Base-by-base conservation (phyloP, 1,140 invertebrate species). In the Zophobas morio region DNA sequence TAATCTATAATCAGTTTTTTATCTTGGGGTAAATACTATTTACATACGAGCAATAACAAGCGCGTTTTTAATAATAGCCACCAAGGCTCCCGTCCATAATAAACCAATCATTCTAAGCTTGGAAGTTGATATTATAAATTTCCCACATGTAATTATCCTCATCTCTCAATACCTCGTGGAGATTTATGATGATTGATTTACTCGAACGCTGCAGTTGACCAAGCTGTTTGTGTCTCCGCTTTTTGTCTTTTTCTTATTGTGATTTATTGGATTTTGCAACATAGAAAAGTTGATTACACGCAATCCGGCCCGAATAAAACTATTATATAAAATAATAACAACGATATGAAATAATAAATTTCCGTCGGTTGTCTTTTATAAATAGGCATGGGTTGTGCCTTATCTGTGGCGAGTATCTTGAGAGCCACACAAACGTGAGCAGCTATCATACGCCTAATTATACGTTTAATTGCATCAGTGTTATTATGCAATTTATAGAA, bases 131-230 rank as follows among this genome's bases (percentile, higher is more conserved):
- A 57, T 57, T 57, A 57, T 57, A 57, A 57, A 57, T 57, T 57
- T 57, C 33, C 54, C 33, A 57, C 54, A 63, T 63, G 36, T 63
- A 63, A 63, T 66, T 66, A 42, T 66, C 60, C n/a, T 2, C 39
- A 66, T 42, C 60, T 66, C 39, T 66, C 60, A 66, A 66, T 66
- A 66, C 60, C 60, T 66, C 60, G 2, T 35, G 32, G 54, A 66
- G 60, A 66, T 66, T 66, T 66, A 66, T 66, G 60, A 20, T 66
- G 60, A 66, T 66, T 66, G 60, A 66, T 66, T 66, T 66, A 20
- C 57, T 63, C 57, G 6, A 63, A 2, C n/a, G n/a, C 49, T 51
- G 8, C 49, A 51, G 49, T 51, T 53, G 49, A 53, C 49, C 49
- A 53, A 6, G 6, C 20, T n/a, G 49, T 53, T 53, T 46, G 42